Conservation (phyloP, 2,113 vertebrate species). For the Crocuta crocuta region DNA sequence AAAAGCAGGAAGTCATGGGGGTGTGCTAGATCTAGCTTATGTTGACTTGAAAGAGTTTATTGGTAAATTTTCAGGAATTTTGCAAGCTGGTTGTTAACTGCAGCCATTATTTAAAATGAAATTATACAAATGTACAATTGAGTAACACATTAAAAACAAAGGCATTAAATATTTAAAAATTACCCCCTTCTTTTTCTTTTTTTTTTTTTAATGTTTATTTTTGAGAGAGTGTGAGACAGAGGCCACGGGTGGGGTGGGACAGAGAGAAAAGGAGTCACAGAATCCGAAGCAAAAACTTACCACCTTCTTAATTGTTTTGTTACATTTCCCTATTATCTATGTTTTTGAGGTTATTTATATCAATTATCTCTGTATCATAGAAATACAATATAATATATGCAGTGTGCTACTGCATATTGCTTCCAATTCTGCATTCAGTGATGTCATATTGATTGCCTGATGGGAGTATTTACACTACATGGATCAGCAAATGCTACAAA, state of each 20-base stretch:
- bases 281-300: not conserved
- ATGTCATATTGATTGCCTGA: too few species aligned
- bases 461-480: not conserved
- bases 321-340: not conserved
- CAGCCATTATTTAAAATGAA: not conserved
- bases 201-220: too few species aligned
- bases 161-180: not conserved
- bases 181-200: not conserved
- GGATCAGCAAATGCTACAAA: not conserved
- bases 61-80: slow-evolving; percentile 16
- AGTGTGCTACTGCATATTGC: not conserved
- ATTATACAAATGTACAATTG: not conserved
- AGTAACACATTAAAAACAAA: slow-evolving; percentile 10
- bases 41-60: not conserved
- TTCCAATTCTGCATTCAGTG: not conserved
- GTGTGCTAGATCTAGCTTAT: not conserved
- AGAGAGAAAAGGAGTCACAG: too few species aligned
- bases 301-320: not conserved
- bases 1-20: not conserved
- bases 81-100: not conserved
- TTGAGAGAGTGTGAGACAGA: too few species aligned
- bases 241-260: too few species aligned
- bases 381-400: not conserved
- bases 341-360: not conserved
- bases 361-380: not conserved